Percentiles rank a stretch among this genome's conserved stretches.
Conservation (phyloP, 2,113 vertebrate species). For the Tragulus kanchil region DNA sequence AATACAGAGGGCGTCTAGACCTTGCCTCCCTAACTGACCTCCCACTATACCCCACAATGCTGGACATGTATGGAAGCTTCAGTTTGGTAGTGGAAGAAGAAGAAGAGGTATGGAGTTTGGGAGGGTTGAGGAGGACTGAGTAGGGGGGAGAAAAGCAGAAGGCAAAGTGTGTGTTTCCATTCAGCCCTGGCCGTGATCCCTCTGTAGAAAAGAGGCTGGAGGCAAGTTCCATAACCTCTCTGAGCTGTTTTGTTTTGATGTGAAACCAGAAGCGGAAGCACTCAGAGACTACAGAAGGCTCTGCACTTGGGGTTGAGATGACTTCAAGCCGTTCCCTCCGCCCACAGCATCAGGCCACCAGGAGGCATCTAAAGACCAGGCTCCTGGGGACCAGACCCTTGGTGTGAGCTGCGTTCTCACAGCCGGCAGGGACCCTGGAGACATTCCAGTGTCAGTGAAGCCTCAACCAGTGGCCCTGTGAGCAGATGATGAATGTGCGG, state of each 20-base stretch:
- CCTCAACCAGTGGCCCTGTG: not conserved
- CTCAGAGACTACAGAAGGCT: not conserved
- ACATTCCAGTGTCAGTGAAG: not conserved
- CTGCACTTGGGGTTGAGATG: not conserved
- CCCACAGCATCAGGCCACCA: not conserved
- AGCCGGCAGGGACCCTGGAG: not conserved
- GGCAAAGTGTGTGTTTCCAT: not conserved
- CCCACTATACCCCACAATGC: not conserved
- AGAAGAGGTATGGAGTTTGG: not conserved
- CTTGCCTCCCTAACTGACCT: not conserved
- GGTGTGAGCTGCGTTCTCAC: not conserved
- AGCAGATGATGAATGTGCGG: not conserved
- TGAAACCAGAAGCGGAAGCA: not conserved
- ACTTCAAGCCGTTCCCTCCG: not conserved
- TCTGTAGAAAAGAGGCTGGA: not conserved
- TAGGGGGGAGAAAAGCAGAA: not conserved
- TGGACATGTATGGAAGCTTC: not conserved
- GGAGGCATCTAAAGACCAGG: not conserved
- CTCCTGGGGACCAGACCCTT: not conserved
- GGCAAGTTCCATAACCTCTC: slow-evolving; percentile 1
- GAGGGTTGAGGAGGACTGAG: not conserved
- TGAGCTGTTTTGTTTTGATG: not conserved
- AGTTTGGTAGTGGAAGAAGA: not conserved
- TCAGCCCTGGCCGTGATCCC: not conserved
- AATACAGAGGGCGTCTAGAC: not conserved